Base-by-base conservation (phyloP, 1,140 invertebrate genomes). In the Drosophila kohkoa region DNA sequence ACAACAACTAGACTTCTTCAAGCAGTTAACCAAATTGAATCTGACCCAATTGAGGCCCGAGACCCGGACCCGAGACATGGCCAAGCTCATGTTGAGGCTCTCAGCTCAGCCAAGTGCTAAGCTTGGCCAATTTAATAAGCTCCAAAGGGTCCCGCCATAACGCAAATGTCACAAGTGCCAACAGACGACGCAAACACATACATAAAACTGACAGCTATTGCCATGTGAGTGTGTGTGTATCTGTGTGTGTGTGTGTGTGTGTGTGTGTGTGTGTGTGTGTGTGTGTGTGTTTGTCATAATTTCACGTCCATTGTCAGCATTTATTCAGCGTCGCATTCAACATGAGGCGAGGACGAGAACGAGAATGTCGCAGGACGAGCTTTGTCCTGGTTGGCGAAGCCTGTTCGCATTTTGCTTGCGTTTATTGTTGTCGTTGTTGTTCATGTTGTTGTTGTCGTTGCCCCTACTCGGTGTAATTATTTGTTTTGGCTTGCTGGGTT, bases 401-500 rank as follows among this genome's bases (percentile, higher is more conserved):
- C 59, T 62, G 45, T 45, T 55, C 54, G 58, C 57, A 38, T 68
- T 77, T 45, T 25, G 70, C 63, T 77, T n/a, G 49, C 28, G 38
- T 60, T 69, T 58, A 59, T 43, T 59, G 25, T 52, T 57, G 25
- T 45, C 30, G 16, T 63, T 69, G 55, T 41, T 58, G n/a, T 57
- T 38, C 28, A 52, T 55, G 48, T 45, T 60, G 13, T 57, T 68
- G 46, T 51, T 38, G 49, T 55, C n/a, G 38, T 35, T 60, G 71
- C 68, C 64, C 74, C 49, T 70, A 66, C 74, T 70, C 66, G 70
- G 51, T 71, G 78, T 89, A 88, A 88, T 88, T 88, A 88, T 88
- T 88, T 88, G 85, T 89, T 88, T 88, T 88, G 85, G 85, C 85
- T 88, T 88, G 81, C 85, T 75, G 85, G 85, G 85, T 89, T 89